Evolutionary conservation across 2,113 vertebrate genomes (phyloP), one percentile per base, ranked within the genome.

Genomic region (Mionectes macconnelli): DNA sequence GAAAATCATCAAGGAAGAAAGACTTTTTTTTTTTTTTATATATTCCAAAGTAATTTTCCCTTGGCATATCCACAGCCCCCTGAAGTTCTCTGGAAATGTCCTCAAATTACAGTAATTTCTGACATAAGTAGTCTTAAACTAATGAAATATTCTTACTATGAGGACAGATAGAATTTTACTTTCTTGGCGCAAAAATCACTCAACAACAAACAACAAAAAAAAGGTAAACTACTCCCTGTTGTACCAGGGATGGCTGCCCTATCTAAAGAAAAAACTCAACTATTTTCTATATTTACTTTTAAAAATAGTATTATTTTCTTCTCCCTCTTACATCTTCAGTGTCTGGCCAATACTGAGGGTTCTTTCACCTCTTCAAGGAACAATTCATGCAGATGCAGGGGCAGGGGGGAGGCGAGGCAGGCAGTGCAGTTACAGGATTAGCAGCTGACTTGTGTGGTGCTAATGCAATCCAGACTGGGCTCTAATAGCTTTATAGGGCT

Each of bases 381-480:
- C 8, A 68, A 33, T 57, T 24, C 10, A 10, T 5, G 2, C 20
- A 24, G 47, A 28, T 60, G 10, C 49, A 20, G 2, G 35, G 35
- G 35, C 31, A 42, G 59, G 37, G 62, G 70, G 62, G 50, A 91
- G 15, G 14, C 1, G 0, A 78, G 45, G 37, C 75, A 44, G 75
- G 45, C 35, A 12, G 24, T 19, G 63, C n/a, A 66, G 42, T 85
- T 91, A 49, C 42, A 91, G 81, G 67, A 88, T 96, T 91, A 91
- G 52, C 64, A 57, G n/a, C 18, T 55, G 83, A 70, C 44, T 94
- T 87, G 77, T 62, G 10, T 16, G 68, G 60, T 44, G 66, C 40
- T 94, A 86, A 96, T 82, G 86, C 74, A 92, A 89, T 91, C 73
- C 88, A 94, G 95, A 55, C 60, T 91, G 60, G n/a, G 89, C 13